Evolutionary conservation across 1,140 invertebrate genomes (phyloP), one percentile per base, ranked within the genome.

Genomic region (Orchesella cincta): DNA sequence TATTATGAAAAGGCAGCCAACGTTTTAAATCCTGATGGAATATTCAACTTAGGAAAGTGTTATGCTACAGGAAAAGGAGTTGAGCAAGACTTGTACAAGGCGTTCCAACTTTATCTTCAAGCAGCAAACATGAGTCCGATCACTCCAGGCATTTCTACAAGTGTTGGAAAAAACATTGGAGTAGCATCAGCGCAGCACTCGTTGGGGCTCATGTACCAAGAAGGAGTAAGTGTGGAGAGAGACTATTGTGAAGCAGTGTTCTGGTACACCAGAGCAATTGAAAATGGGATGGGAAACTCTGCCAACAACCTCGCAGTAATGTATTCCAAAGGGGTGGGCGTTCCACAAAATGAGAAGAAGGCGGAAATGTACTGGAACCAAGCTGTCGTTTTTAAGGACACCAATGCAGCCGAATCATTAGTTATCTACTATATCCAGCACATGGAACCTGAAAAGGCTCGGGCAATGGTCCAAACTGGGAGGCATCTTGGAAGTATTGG

Each of bases 61-160:
- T 23, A n/a, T n/a, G n/a, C n/a, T n/a, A n/a, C n/a, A n/a, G 73
- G 73, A 5, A 12, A 74, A 62, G 73, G 73, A 8, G 73, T 74
- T 14, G 12, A 74, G 36, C 36, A 74, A 54, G 73, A 74, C 28
- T 18, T 74, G 8, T 12, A 57, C 18, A 52, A 39, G 36, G n/a
- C 73, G 23, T 31, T 74, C 23, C 33, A 54, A 29, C 12, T 74
- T 23, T 26, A 64, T 12, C 64, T 14, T 8, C 35, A 74, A 54
- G 16, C 31, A 72, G 16, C 70, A 8, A 8, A 23, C 3, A 23
- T 28, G 31, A 12, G 12, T n/a, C 8, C 8, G 28, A 29, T 12
- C 5, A 23, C 16, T 12, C 62, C 62, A 8, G 23, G 29, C 8
- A 5, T 8, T 64, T 8, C 14, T 5, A 28, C 23, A 12, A 5